phyloP scores from a whole-genome alignment of 2,888 invertebrate genomes.

The Yponomeuta cagnagella region DNA sequence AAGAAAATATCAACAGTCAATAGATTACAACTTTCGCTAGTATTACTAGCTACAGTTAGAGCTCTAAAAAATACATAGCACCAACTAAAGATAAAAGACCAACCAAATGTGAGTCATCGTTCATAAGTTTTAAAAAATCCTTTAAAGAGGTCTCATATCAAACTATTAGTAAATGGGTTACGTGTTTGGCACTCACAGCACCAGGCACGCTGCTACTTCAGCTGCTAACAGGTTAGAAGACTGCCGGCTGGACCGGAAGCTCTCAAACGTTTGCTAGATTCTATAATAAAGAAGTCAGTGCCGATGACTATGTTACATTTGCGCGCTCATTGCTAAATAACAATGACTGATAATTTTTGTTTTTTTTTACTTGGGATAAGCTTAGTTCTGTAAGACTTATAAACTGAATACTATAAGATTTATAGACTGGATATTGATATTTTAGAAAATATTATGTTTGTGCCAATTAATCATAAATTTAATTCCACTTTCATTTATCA shows the following conservation, averaged over 20 bases:
- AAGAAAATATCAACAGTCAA: conserved; percentile 14
- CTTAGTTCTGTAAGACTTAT: no score
- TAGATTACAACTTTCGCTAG: conserved; percentile 20
- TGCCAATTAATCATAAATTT: no score
- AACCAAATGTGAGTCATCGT: not conserved
- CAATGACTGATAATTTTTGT: no score
- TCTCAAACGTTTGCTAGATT: not conserved
- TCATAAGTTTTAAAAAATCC: conserved; percentile 20
- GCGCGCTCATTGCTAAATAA: not conserved
- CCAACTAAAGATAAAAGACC: conserved; percentile 6
- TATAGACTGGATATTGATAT: no score
- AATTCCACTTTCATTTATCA: no score
- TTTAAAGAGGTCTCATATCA: conserved; percentile 19
- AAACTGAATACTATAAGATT: no score
- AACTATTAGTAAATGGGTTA: conserved; percentile 25
- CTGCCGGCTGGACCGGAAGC: conserved; percentile 17
- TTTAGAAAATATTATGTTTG: no score
- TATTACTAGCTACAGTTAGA: conserved; percentile 20
- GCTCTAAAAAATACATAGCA: conserved; percentile 21
- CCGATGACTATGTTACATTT: not conserved
- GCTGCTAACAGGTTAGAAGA: conserved; percentile 23
- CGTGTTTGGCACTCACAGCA: conserved; percentile 22
- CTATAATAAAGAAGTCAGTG: conserved; percentile 19
- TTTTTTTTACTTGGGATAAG: no score
- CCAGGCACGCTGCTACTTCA: conserved; percentile 28